These are phyloP conservation scores for Vesta saturnalis DNA, from an alignment of 2,888 invertebrate species.

Conservation along the genomic window DNA sequence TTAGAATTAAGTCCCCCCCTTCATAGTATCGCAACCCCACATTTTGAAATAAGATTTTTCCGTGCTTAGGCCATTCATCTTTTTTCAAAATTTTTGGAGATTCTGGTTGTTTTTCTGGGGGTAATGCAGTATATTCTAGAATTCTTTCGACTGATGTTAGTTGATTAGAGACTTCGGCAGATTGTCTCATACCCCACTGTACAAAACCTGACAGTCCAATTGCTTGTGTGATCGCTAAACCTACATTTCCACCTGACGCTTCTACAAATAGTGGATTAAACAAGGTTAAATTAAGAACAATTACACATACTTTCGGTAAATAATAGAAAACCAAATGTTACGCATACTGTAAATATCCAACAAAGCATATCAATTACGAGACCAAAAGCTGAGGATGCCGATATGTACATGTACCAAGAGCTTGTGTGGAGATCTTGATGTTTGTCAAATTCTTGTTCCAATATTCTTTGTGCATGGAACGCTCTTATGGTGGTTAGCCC, in stretches of 20 bases:
- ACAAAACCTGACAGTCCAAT: conserved; percentile 70
- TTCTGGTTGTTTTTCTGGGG: conserved; percentile 67
- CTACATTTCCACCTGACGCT: conserved; percentile 68
- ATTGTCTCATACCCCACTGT: conserved; percentile 85
- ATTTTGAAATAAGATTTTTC: conserved; percentile 70
- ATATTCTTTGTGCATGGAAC: conserved; percentile 73
- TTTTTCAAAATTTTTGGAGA: conserved; percentile 65
- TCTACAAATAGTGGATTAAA: conserved; percentile 40
- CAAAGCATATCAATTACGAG: conserved; percentile 73
- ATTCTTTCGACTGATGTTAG: conserved; percentile 87
- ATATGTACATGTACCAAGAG: conserved; percentile 74
- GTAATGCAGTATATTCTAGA: conserved; percentile 80
- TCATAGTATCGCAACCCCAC: conserved; percentile 74
- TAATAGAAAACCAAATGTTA: conserved; percentile 73
- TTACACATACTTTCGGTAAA: conserved; percentile 55
- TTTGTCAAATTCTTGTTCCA: conserved; percentile 66
- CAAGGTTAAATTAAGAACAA: not conserved
- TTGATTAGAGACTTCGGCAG: conserved; percentile 82
- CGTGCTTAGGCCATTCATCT: conserved; percentile 74
- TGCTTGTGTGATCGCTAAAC: conserved; percentile 73
- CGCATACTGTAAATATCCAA: conserved; percentile 70
- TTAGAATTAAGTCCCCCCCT: conserved; percentile 73
- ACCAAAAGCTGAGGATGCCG: conserved; percentile 72
- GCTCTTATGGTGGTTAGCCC: conserved; percentile 85
- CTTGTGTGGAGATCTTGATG: conserved; percentile 73